A percentile compares a stretch with the other conserved stretches of the same genome.
Evolutionary conservation across 1,140 invertebrate species (phyloP).

Genomic region (Anthonomus grandis): DNA sequence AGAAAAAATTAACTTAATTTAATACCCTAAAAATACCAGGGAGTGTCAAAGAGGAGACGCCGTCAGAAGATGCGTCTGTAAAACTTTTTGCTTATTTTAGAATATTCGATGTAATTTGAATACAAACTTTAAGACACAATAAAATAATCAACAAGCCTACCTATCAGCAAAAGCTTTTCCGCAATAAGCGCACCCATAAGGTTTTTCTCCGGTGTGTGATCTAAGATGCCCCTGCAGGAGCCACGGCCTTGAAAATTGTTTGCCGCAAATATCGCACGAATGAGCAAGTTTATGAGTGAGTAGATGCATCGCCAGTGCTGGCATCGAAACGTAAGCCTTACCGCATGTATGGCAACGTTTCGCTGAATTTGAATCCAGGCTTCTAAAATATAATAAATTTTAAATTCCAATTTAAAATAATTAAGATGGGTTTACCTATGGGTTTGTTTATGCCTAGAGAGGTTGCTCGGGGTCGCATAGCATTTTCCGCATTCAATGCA

Average conservation of each 20-base stretch:
- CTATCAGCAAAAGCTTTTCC: slow-evolving; percentile 98
- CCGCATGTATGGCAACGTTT: slow-evolving; percentile 93
- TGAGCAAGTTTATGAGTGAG: slow-evolving; percentile 89
- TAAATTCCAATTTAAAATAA: not conserved
- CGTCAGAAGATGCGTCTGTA: no score
- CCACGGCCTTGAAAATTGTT: slow-evolving; percentile 97
- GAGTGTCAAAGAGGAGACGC: no score
- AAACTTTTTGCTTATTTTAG: no score
- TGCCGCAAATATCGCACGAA: slow-evolving; percentile 89
- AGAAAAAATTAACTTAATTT: no score
- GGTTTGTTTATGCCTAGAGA: slow-evolving; percentile 95
- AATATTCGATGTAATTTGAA: no score
- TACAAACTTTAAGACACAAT: no score
- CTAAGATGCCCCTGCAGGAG: slow-evolving; percentile 94
- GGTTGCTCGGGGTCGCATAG: slow-evolving; percentile 94
- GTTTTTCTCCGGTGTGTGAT: slow-evolving; percentile 98
- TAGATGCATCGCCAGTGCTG: slow-evolving; percentile 95
- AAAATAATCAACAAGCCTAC: no score
- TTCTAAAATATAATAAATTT: slow-evolving; percentile 50
- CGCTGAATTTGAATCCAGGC: slow-evolving; percentile 86
- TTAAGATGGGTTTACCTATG: slow-evolving; percentile 54
- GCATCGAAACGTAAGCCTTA: slow-evolving; percentile 97
- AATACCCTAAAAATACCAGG: no score
- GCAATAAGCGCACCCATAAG: slow-evolving; percentile 97
- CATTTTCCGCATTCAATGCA: slow-evolving; percentile 95